Evolutionary conservation across 2,888 invertebrate species (phyloP).

Genomic region (Sphecodes monilicornis): DNA sequence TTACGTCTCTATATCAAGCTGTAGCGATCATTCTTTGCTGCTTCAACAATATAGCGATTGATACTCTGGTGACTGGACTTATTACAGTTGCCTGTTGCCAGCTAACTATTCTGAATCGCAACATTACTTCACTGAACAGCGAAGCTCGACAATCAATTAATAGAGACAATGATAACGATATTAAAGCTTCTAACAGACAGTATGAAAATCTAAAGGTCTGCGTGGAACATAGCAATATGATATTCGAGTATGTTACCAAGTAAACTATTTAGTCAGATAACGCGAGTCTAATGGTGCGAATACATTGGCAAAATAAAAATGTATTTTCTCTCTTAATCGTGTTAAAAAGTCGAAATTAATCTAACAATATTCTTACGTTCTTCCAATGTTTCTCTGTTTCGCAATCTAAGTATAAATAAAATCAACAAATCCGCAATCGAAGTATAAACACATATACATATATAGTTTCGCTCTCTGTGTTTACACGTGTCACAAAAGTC

Average conservation of each 20-base stretch:
- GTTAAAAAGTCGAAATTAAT: too few species aligned
- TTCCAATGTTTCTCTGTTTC: too few species aligned
- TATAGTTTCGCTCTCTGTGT: too few species aligned
- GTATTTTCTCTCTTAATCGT: too few species aligned
- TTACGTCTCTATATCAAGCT: slow-evolving; percentile 71
- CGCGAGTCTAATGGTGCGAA: not conserved
- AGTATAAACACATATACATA: too few species aligned
- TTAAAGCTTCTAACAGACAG: not conserved
- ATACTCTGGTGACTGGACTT: slow-evolving; percentile 75
- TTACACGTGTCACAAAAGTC: too few species aligned
- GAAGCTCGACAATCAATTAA: not conserved
- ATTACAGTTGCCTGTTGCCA: slow-evolving; percentile 75
- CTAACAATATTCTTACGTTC: too few species aligned
- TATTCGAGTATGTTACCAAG: slow-evolving; percentile 66
- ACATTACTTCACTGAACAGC: slow-evolving; percentile 61
- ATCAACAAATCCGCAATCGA: too few species aligned
- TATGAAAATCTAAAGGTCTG: slow-evolving; percentile 60
- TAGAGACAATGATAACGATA: not conserved
- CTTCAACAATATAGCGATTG: slow-evolving; percentile 75
- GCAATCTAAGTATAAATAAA: too few species aligned
- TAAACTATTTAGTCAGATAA: not conserved
- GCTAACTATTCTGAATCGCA: slow-evolving; percentile 71
- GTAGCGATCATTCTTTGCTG: slow-evolving; percentile 69
- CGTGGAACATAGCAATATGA: slow-evolving; percentile 70
- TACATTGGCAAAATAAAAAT: too few species aligned